These are phyloP conservation scores for Cynaeus angustus DNA, from an alignment of 2,888 invertebrate genomes.

Conservation along the genomic window DNA sequence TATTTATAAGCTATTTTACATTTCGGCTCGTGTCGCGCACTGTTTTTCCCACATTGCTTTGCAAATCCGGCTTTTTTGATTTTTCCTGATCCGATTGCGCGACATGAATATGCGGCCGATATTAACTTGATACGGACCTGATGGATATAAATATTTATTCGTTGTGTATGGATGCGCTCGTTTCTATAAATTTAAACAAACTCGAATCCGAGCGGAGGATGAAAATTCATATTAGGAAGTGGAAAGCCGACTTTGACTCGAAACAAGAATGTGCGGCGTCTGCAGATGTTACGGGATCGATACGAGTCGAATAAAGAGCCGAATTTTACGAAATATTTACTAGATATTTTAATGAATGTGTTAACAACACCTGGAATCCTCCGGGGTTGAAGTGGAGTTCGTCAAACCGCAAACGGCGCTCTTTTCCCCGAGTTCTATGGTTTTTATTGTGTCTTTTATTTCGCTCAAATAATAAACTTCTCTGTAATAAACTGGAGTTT, in stretches of 20 bases:
- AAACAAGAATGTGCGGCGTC: constrained; percentile 33
- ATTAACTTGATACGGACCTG: constrained; percentile 26
- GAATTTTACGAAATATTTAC: not conserved
- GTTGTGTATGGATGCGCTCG: constrained; percentile 17
- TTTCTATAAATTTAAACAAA: constrained; percentile 41
- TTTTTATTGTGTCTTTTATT: constrained; percentile 45
- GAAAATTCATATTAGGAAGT: constrained; percentile 38
- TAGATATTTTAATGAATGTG: too few species aligned
- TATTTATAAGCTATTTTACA: constrained; percentile 49
- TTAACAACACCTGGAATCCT: too few species aligned
- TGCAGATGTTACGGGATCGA: constrained; percentile 29
- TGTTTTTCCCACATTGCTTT: constrained; percentile 47
- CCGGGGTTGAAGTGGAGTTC: too few species aligned
- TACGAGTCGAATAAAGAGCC: not conserved
- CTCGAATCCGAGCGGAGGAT: constrained; percentile 7
- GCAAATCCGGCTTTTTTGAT: constrained; percentile 47
- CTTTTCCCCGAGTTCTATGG: constrained; percentile 1
- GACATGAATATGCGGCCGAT: constrained; percentile 40
- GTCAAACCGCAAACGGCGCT: too few species aligned
- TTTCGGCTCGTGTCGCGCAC: constrained; percentile 40
- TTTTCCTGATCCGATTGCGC: constrained; percentile 32
- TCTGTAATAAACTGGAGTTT: constrained; percentile 39
- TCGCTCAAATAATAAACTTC: constrained; percentile 45
- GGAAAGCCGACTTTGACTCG: constrained; percentile 30
- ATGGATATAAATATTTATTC: constrained; percentile 40